Evolutionary conservation across 2,797 vertebrate species (phyloP).

Genomic region (Spinibarbus caldwelli): DNA sequence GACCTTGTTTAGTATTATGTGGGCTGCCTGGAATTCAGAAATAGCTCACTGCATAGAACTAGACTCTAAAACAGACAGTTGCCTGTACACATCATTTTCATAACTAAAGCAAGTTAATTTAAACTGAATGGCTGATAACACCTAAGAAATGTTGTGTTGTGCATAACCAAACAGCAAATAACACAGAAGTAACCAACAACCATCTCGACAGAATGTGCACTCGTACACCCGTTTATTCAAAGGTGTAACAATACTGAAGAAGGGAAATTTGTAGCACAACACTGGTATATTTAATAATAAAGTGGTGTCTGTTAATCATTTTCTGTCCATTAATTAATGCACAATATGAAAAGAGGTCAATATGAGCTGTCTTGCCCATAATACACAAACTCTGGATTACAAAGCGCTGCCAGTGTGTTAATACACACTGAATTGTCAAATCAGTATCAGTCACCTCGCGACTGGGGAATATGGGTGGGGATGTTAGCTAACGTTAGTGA

Average conservation of each 20-base stretch:
- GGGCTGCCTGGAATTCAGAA: neutral
- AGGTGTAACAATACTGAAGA: constrained; percentile 11
- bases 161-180: neutral
- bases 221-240: neutral
- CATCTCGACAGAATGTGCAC: neutral
- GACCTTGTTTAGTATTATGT: neutral
- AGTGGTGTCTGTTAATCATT: neutral
- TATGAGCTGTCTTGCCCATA: neutral
- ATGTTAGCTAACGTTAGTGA: constrained; percentile 54
- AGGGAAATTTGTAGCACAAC: constrained; percentile 40
- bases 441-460: constrained; percentile 42
- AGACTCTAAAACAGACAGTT: neutral
- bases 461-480: constrained; percentile 58
- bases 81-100: neutral
- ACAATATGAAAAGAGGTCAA: neutral
- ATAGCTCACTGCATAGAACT: neutral
- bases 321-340: neutral
- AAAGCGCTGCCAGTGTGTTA: neutral
- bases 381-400: neutral
- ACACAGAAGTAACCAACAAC: neutral
- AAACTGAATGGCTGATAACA: neutral
- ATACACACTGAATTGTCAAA: neutral
- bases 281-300: neutral
- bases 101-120: neutral
- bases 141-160: neutral